Evolutionary conservation across 2,113 vertebrate species (phyloP), one percentile per base, ranked within the genome.

Genomic region (Geothlypis trichas): DNA sequence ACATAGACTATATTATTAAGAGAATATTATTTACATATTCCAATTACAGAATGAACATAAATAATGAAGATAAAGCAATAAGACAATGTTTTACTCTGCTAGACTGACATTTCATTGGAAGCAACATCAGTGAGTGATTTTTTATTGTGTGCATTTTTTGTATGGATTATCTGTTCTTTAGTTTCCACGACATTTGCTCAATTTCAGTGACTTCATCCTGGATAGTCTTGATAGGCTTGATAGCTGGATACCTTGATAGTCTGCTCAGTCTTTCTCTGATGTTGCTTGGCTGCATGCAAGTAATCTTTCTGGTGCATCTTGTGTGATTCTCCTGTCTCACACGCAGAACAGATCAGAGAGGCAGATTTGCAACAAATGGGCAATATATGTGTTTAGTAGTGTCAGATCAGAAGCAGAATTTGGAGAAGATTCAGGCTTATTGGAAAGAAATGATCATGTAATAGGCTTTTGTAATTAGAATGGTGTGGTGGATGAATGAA

Each of bases 101-200:
- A 37, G 13, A 61, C 26, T 46, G 7, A 7, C 61, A 35, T 59
- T 90, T 79, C 2, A 31, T 46, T 69, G 13, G 46, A 76, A 76
- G 8, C 0, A 27, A 39, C 0, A 0, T 41, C 39, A n/a, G 7
- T 37, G 10, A 30, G 2, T 33, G 27, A 15, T 15, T 13, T 35
- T 61, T 73, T 30, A 20, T 7, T 22, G 6, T 19, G 3, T 18
- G 2, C 2, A 66, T 44, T 85, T 79, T 82, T 85, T 44, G 0
- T 13, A 28, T 22, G 19, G 22, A 35, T 67, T 22, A 39, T 47
- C 19, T 44, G 3, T 41, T 88, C 22, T 49, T 73, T 86, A 17
- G 2, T 84, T 92, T 69, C 55, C 18, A 17, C 66, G 13, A 67
- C 3, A n/a, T 73, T 73, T 86, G 67, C 23, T 66, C 12, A 24